These are phyloP conservation scores for Monochamus alternatus DNA, from an alignment of 2,888 invertebrate genomes.

Conservation along the genomic window DNA sequence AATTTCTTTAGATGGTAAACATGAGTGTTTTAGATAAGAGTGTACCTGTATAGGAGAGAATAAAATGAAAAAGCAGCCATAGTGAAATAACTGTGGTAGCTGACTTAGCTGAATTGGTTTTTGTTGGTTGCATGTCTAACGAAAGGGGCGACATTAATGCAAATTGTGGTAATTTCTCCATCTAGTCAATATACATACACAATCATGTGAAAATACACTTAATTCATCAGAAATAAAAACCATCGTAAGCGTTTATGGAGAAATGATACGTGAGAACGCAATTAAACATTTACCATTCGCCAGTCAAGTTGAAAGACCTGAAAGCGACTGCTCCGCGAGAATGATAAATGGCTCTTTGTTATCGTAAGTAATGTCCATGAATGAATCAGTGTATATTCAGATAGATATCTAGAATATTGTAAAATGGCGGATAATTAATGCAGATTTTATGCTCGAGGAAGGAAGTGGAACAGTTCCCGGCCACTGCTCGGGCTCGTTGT, in stretches of 20 bases:
- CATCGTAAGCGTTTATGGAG: constrained; percentile 27
- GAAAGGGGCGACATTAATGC: constrained; percentile 1
- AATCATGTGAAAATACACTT: constrained; percentile 30
- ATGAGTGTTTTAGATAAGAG: too few relatives aligned
- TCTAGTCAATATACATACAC: constrained; percentile 33
- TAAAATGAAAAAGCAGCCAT: too few relatives aligned
- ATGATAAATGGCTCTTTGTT: constrained; percentile 64
- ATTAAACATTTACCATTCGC: constrained; percentile 28
- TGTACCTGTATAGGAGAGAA: too few relatives aligned
- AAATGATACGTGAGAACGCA: constrained; percentile 35
- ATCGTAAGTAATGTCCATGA: constrained; percentile 58
- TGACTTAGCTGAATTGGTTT: too few relatives aligned
- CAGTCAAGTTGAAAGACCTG: constrained; percentile 39
- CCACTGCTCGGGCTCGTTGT: constrained; percentile 59
- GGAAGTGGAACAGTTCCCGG: constrained; percentile 68
- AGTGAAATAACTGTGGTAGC: too few relatives aligned
- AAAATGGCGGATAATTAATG: constrained; percentile 68
- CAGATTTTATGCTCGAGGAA: constrained; percentile 60
- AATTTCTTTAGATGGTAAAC: too few relatives aligned
- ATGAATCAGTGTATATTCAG: constrained; percentile 59
- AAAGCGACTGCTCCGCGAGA: constrained; percentile 22
- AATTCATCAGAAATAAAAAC: constrained; percentile 20
- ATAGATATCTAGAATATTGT: constrained; percentile 60
- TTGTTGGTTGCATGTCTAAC: too few relatives aligned
- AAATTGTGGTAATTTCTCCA: constrained; percentile 21